Evolutionary conservation across 2,888 invertebrate genomes (phyloP).

Genomic region (Cerastis rubricosa): DNA sequence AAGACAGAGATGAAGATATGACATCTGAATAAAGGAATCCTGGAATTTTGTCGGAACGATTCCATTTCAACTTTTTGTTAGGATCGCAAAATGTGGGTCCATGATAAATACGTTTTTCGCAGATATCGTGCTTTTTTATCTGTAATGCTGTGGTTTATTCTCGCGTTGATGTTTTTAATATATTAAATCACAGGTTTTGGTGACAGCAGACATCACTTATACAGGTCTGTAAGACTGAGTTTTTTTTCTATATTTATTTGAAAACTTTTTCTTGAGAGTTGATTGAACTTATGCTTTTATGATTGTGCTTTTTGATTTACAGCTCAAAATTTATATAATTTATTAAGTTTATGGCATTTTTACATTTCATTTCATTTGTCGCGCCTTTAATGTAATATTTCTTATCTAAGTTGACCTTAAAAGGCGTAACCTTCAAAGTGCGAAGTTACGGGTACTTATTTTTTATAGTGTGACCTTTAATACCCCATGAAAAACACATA

Average conservation of each 20-base stretch:
- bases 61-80: conserved; percentile 60
- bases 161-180: conserved; percentile 35
- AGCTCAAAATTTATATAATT: conserved; percentile 4
- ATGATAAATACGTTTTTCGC: conserved; percentile 49
- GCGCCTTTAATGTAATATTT: conserved; percentile 26
- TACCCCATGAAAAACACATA: conserved; percentile 66
- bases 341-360: conserved; percentile 14
- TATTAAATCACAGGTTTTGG: conserved; percentile 2
- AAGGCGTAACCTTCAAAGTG: conserved; percentile 49
- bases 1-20: conserved; percentile 75
- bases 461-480: conserved; percentile 69
- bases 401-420: conserved; percentile 60
- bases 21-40: conserved; percentile 74
- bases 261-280: background rate
- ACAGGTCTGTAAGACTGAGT: background rate
- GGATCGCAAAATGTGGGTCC: conserved; percentile 49
- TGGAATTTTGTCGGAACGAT: conserved; percentile 67
- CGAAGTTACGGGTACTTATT: conserved; percentile 64
- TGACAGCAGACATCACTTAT: conserved; percentile 5
- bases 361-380: conserved; percentile 28
- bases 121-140: conserved; percentile 39
- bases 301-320: conserved; percentile 11
- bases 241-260: background rate
- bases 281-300: conserved; percentile 1
- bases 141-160: conserved; percentile 35